A percentile compares a stretch with the other conserved stretches of the same genome.
phyloP scores from a whole-genome alignment of 2,113 vertebrate genomes.

The Pygoscelis adeliae region DNA sequence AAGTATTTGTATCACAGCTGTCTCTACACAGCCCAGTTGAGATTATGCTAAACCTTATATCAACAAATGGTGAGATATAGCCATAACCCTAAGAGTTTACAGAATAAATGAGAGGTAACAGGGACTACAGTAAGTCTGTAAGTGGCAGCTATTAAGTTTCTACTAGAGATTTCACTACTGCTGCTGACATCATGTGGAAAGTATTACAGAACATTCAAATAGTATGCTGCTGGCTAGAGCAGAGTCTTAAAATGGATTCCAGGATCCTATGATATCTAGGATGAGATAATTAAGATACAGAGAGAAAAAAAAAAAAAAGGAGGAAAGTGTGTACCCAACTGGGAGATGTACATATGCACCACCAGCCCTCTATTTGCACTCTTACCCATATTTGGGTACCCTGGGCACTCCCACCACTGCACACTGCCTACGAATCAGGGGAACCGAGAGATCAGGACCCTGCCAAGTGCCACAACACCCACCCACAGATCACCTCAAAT shows the following conservation, averaged over 20 bases:
- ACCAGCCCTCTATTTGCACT: neutral
- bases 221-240: neutral
- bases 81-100: neutral
- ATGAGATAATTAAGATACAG: neutral
- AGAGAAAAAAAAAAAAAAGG: neutral
- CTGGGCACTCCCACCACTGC: neutral
- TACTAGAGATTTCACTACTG: neutral
- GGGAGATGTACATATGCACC: neutral
- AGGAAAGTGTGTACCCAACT: neutral
- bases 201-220: neutral
- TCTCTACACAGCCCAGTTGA: neutral
- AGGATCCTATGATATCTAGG: neutral
- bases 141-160: neutral
- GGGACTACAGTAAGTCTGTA: neutral
- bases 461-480: neutral
- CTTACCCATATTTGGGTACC: neutral
- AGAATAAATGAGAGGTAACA: neutral
- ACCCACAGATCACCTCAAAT: neutral
- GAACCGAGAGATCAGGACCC: accelerated
- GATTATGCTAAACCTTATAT: neutral
- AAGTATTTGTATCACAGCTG: neutral
- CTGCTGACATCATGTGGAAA: neutral
- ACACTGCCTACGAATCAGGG: accelerated
- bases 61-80: neutral
- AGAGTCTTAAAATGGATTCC: neutral